These are phyloP conservation scores for Callinectes sapidus DNA, from an alignment of 2,888 invertebrate genomes.

Conservation along the genomic window DNA sequence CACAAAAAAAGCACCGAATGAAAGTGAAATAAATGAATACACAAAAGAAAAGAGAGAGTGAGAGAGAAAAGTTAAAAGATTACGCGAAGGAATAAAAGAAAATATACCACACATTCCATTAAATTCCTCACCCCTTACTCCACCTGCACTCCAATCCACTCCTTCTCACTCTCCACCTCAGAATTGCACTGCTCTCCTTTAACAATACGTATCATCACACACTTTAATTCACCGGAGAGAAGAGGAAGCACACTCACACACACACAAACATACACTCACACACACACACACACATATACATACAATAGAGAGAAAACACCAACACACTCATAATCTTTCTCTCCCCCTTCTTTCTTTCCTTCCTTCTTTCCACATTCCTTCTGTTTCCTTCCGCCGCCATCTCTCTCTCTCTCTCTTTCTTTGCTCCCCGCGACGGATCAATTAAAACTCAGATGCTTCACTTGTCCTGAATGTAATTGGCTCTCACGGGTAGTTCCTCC, in stretches of 20 bases:
- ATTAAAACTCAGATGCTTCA: conserved; percentile 34
- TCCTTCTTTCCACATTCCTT: neutral
- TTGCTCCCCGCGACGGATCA: neutral
- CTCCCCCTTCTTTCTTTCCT: too few species aligned
- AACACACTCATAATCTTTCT: too few species aligned
- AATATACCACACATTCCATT: neutral
- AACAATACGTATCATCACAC: neutral
- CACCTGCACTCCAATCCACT: neutral
- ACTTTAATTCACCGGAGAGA: neutral
- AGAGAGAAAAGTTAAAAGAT: neutral
- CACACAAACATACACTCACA: too few species aligned
- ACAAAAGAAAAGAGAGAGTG: neutral
- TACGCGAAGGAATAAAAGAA: neutral
- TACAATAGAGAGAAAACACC: too few species aligned
- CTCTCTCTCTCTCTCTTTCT: neutral
- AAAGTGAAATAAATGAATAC: neutral
- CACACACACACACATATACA: too few species aligned
- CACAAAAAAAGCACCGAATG: neutral
- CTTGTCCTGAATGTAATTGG: conserved; percentile 17
- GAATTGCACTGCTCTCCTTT: neutral
- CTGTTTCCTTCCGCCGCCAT: neutral
- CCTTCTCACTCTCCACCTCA: neutral
- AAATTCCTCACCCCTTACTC: neutral
- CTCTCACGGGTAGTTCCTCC: conserved; percentile 10
- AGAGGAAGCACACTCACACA: too few species aligned